A percentile compares a stretch with the other conserved stretches of the same genome.
These are phyloP conservation scores for Bellardia pandia DNA, from an alignment of 2,888 invertebrate genomes.

Conservation along the genomic window DNA sequence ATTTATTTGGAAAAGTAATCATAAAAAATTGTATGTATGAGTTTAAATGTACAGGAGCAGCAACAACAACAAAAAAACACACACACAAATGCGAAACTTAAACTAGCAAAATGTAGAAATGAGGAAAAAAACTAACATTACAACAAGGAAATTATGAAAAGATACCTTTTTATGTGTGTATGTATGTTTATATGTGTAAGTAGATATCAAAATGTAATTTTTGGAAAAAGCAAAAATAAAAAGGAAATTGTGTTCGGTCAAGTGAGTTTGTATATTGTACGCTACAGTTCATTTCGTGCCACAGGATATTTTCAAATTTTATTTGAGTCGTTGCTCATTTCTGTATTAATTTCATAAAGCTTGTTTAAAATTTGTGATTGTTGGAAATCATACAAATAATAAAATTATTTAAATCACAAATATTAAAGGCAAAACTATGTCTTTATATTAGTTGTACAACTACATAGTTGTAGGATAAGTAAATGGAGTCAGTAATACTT, in stretches of 20 bases:
- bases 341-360: too few species aligned
- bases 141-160: conserved; percentile 53
- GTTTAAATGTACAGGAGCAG: not conserved
- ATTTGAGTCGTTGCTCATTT: too few species aligned
- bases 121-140: conserved; percentile 29
- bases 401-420: too few species aligned
- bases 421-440: too few species aligned
- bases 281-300: not conserved
- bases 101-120: conserved; percentile 2
- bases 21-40: conserved; percentile 34
- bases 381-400: too few species aligned
- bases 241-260: conserved; percentile 42
- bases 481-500: too few species aligned
- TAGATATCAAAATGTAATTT: conserved; percentile 30
- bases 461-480: too few species aligned
- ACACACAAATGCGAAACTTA: not conserved
- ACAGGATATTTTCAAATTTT: too few species aligned
- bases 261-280: not conserved
- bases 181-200: conserved; percentile 4
- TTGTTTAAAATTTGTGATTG: too few species aligned
- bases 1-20: conserved; percentile 67
- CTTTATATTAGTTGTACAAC: too few species aligned
- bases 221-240: not conserved
- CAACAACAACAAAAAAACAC: not conserved
- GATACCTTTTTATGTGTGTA: conserved; percentile 44